Conservation (phyloP, 1,140 invertebrate species). For the Helicoverpa zea region DNA sequence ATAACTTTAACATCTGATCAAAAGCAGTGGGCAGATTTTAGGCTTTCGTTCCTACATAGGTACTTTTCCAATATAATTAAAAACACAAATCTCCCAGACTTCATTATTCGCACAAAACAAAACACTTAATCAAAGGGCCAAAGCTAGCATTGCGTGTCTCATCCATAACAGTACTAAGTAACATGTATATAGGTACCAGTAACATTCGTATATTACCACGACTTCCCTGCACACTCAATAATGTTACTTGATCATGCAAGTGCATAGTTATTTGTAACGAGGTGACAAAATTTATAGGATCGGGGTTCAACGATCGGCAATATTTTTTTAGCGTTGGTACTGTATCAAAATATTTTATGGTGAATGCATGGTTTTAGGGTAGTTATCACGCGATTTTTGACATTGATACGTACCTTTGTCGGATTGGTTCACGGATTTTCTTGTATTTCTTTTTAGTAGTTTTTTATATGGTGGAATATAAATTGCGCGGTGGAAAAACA, state of each 20-base stretch:
- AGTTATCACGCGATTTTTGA: conserved; percentile 42
- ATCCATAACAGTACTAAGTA: conserved; percentile 40
- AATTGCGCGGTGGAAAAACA: too few relatives aligned
- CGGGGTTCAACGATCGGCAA: conserved; percentile 4
- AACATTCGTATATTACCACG: conserved; percentile 29
- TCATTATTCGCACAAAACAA: background rate
- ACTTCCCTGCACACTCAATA: conserved; percentile 38
- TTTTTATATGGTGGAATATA: too few relatives aligned
- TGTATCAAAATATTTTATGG: conserved; percentile 12
- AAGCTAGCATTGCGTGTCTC: conserved; percentile 30
- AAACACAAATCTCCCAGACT: background rate
- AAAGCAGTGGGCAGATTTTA: too few relatives aligned
- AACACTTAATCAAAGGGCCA: conserved; percentile 27
- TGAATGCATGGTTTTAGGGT: background rate
- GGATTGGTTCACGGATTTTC: background rate
- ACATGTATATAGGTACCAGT: background rate
- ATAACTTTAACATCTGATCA: too few relatives aligned
- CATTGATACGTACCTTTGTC: background rate
- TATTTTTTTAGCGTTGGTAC: conserved; percentile 2
- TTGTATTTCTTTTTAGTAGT: background rate
- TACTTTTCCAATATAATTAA: too few relatives aligned
- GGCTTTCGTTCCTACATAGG: too few relatives aligned
- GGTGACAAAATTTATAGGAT: conserved; percentile 48
- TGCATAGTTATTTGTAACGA: conserved; percentile 43
- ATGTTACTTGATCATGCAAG: conserved; percentile 44